Evolutionary conservation across 1,140 invertebrate species (phyloP).

Genomic region (Meloidogyne hapla): DNA sequence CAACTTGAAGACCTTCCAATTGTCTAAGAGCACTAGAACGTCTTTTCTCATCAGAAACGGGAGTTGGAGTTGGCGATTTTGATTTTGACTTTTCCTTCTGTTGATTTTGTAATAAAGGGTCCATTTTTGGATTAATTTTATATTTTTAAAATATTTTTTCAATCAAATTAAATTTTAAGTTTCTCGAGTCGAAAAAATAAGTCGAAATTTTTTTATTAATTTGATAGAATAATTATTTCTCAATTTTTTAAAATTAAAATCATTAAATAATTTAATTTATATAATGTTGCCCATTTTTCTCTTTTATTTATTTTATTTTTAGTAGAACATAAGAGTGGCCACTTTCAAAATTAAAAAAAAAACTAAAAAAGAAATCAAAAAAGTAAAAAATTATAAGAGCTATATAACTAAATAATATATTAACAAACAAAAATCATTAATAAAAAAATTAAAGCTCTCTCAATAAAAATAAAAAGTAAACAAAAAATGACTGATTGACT

Average conservation of each 20-base stretch:
- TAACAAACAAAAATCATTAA: not conserved
- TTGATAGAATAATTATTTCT: not conserved
- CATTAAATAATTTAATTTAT: not conserved
- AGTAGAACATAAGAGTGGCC: not conserved
- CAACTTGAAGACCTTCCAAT: slow-evolving; percentile 46
- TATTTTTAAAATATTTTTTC: not conserved
- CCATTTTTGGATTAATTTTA: too few species aligned
- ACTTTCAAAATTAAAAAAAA: not conserved
- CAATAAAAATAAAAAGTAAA: not conserved
- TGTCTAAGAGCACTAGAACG: slow-evolving; percentile 14
- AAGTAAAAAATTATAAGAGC: not conserved
- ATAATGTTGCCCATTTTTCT: not conserved
- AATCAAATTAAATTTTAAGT: not conserved
- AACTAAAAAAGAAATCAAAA: too few species aligned
- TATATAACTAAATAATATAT: not conserved
- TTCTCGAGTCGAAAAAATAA: too few species aligned
- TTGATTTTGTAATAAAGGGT: not conserved
- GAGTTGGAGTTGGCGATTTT: slow-evolving; percentile 16
- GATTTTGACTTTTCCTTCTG: slow-evolving; percentile 7
- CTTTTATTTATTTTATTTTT: not conserved
- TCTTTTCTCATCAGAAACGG: not conserved
- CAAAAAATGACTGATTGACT: not conserved
- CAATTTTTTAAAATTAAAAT: too few species aligned
- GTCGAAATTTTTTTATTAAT: not conserved
- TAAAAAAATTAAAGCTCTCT: not conserved